These are phyloP conservation scores for Phanerotoma sp. DNA, from an alignment of 2,888 invertebrate genomes.

Conservation along the genomic window DNA sequence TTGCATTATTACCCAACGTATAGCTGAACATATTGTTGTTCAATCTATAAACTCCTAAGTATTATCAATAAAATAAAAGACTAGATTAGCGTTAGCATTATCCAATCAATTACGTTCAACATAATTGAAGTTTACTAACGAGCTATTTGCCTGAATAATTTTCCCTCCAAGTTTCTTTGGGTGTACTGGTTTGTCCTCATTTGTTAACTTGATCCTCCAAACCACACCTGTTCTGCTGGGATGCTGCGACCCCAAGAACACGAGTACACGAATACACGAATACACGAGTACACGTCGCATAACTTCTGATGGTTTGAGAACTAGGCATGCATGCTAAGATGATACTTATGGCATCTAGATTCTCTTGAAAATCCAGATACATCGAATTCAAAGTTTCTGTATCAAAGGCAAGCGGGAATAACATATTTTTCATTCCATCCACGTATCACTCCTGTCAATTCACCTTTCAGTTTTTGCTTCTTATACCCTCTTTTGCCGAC, in stretches of 20 bases:
- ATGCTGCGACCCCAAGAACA: neutral
- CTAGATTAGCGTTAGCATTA: neutral
- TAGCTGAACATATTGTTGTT: too few species aligned
- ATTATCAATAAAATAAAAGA: neutral
- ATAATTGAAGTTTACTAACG: too few species aligned
- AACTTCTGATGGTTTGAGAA: too few species aligned
- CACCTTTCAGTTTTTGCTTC: too few species aligned
- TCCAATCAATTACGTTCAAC: neutral
- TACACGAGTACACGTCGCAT: neutral
- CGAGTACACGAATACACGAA: neutral
- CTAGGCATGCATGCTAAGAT: neutral
- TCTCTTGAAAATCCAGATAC: constrained; percentile 2
- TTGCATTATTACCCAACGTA: too few species aligned
- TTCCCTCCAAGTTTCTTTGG: neutral
- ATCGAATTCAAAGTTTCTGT: neutral
- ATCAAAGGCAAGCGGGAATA: neutral
- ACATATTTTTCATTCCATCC: too few species aligned
- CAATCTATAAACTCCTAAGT: too few species aligned
- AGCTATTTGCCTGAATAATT: neutral
- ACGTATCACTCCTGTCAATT: too few species aligned
- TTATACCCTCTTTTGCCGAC: too few species aligned
- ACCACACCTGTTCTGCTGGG: constrained; percentile 9
- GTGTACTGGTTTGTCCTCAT: neutral
- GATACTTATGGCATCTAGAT: neutral
- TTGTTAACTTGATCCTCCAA: constrained; percentile 11